These are phyloP conservation scores for Phaonia tiefii DNA, from an alignment of 2,888 invertebrate species.

Conservation along the genomic window DNA sequence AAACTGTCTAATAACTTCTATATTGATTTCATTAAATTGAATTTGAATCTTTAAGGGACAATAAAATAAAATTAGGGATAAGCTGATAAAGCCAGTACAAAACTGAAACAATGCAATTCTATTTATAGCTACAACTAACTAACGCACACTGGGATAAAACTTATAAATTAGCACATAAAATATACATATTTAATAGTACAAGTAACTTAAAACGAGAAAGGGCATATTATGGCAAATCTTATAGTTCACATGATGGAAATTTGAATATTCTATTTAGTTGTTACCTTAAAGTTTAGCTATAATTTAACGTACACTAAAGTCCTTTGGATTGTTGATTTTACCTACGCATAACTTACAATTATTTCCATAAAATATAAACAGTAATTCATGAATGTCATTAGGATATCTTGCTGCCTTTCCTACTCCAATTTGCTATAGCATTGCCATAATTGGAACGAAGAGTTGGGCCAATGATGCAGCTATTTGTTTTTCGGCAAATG, in stretches of 20 bases:
- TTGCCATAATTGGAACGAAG: not conserved
- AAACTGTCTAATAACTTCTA: constrained; percentile 40
- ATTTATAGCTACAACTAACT: not conserved
- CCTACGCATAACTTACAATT: not conserved
- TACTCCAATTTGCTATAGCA: not conserved
- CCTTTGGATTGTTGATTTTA: constrained; percentile 76
- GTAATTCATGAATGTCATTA: constrained; percentile 63
- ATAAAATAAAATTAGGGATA: not conserved
- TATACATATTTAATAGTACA: not conserved
- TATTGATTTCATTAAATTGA: no score
- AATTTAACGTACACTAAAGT: constrained; percentile 74
- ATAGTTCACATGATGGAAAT: not conserved
- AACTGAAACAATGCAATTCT: not conserved
- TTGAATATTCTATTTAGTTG: constrained; percentile 31
- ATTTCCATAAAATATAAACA: constrained; percentile 36
- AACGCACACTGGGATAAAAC: not conserved
- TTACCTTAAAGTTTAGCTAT: constrained; percentile 42
- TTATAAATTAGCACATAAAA: constrained; percentile 27
- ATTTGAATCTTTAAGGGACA: no score
- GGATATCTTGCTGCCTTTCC: constrained; percentile 36
- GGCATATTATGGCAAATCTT: constrained; percentile 10
- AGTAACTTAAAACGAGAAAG: no score
- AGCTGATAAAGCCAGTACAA: not conserved
- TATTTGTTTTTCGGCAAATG: constrained; percentile 91
- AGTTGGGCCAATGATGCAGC: not conserved